Evolutionary conservation across 2,888 invertebrate species (phyloP).

Genomic region (Hofmannophila pseudospretella): DNA sequence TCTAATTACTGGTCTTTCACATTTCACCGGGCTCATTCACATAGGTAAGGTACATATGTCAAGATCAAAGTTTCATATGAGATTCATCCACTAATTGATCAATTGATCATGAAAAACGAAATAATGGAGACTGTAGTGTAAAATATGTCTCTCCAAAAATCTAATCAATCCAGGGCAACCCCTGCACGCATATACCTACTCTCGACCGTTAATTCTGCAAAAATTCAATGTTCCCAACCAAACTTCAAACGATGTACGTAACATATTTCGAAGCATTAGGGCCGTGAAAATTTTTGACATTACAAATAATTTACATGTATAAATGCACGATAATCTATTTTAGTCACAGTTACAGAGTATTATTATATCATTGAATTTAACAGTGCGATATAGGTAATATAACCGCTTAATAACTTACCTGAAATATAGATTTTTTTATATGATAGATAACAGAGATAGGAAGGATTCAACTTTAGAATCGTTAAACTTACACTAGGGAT

Average conservation of each 20-base stretch:
- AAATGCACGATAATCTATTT: conserved; percentile 6
- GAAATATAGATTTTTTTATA: conserved; percentile 38
- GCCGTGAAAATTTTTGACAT: neutral
- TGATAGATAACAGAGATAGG: conserved; percentile 44
- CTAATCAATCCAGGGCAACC: too few species aligned
- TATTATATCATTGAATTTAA: conserved; percentile 35
- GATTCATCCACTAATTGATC: too few species aligned
- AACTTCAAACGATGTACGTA: neutral
- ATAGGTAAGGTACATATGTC: too few species aligned
- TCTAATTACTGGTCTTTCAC: too few species aligned
- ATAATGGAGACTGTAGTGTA: too few species aligned
- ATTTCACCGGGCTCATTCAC: too few species aligned
- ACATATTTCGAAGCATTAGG: too few species aligned
- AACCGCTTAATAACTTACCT: conserved; percentile 32
- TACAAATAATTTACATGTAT: neutral
- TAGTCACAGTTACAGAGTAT: conserved; percentile 25
- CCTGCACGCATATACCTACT: too few species aligned
- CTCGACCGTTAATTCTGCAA: too few species aligned
- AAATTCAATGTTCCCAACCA: neutral
- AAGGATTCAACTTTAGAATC: conserved; percentile 60
- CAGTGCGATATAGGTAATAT: conserved; percentile 26
- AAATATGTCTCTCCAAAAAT: too few species aligned
- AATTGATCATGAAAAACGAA: too few species aligned
- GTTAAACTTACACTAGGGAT: conserved; percentile 52
- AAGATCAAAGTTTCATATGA: too few species aligned